Conservation (phyloP, 1,140 invertebrate species). For the Cataglyphis hispanica region DNA sequence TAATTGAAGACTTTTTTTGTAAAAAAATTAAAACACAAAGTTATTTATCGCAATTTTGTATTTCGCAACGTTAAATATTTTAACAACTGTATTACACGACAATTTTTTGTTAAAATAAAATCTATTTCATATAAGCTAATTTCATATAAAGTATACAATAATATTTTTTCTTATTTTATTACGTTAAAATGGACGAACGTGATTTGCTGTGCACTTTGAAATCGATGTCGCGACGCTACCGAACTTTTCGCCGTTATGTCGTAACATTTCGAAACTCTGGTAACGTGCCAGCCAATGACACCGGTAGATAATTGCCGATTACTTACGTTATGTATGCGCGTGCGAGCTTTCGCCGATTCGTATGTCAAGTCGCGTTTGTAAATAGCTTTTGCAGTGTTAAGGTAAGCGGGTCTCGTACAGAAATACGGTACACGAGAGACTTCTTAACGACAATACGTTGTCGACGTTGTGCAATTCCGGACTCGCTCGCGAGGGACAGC, state of each 20-base stretch:
- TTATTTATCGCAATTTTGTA: not conserved
- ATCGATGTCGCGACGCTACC: constrained; percentile 5
- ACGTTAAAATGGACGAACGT: not conserved
- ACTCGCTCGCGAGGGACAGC: constrained; percentile 27
- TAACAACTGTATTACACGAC: not conserved
- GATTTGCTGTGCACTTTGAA: not conserved
- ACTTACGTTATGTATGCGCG: not conserved
- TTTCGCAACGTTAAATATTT: constrained; percentile 1
- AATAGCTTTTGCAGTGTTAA: not conserved
- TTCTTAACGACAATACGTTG: constrained; percentile 53
- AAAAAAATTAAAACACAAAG: not conserved
- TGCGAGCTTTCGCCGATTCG: constrained; percentile 43
- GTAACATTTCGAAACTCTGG: constrained; percentile 56
- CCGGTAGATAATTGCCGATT: constrained; percentile 2
- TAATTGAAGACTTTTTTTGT: not conserved
- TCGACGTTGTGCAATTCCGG: constrained; percentile 64
- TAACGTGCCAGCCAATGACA: constrained; percentile 36
- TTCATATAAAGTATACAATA: not conserved
- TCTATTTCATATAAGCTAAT: not conserved
- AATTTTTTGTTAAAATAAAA: not conserved
- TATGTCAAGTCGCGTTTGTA: constrained; percentile 33
- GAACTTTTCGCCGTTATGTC: constrained; percentile 21
- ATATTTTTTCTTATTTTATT: not conserved
- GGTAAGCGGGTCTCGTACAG: constrained; percentile 13
- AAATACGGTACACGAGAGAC: constrained; percentile 14